Evolutionary conservation across 1,140 invertebrate genomes (phyloP).

Genomic region (Spodoptera frugiperda): DNA sequence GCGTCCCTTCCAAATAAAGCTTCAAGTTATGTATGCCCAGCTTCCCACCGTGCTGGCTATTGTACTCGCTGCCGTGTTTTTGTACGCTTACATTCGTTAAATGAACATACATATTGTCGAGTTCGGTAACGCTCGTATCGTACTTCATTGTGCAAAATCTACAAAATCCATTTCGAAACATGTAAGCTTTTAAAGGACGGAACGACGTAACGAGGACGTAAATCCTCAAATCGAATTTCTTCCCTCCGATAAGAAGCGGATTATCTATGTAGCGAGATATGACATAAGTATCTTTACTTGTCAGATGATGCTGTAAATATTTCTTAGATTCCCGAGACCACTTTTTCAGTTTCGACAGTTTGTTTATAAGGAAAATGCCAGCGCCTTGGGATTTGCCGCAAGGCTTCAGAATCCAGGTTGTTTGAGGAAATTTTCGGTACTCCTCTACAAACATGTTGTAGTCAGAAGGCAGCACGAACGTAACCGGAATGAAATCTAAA

Average conservation of each 20-base stretch:
- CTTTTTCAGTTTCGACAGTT: constrained; percentile 94
- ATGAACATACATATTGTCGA: constrained; percentile 95
- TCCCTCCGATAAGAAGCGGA: constrained; percentile 94
- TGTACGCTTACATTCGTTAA: constrained; percentile 95
- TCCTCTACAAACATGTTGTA: constrained; percentile 99
- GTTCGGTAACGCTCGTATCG: constrained; percentile 90
- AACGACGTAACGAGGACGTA: constrained; percentile 95
- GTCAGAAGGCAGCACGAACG: constrained; percentile 97
- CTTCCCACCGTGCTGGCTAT: constrained; percentile 97
- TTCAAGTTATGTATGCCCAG: constrained; percentile 96
- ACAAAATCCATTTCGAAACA: constrained; percentile 93
- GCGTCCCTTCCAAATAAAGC: constrained; percentile 95
- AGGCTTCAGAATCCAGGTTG: constrained; percentile 96
- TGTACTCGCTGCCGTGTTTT: constrained; percentile 96
- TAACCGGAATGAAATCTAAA: constrained; percentile 96
- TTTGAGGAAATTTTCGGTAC: constrained; percentile 96
- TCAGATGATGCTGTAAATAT: constrained; percentile 62
- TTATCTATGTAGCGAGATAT: constrained; percentile 95
- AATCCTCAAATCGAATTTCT: constrained; percentile 94
- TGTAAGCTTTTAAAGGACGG: constrained; percentile 92
- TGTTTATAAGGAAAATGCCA: constrained; percentile 95
- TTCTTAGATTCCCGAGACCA: constrained; percentile 94
- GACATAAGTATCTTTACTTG: constrained; percentile 93
- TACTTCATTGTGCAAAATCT: constrained; percentile 94
- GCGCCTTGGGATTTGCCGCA: constrained; percentile 87